A percentile compares a stretch with the other conserved stretches of the same genome.
These are phyloP conservation scores for Vicugna pacos DNA, from an alignment of 2,113 vertebrate species.

Conservation along the genomic window DNA sequence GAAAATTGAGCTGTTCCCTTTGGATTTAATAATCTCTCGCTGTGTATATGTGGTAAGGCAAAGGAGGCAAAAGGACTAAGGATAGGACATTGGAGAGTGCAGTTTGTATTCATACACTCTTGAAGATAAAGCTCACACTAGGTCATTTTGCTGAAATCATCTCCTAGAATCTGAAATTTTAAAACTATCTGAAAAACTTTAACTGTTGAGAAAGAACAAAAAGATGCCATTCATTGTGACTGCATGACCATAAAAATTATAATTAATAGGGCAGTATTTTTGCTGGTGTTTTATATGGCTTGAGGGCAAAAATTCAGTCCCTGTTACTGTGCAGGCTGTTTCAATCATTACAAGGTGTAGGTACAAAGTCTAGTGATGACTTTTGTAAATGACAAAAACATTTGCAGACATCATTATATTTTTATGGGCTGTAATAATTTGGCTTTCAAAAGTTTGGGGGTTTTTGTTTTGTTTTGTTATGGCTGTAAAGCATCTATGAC, in stretches of 20 bases:
- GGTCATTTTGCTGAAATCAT: background rate
- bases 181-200: conserved; percentile 43
- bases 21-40: background rate
- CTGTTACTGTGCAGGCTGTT: background rate
- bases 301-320: conserved; percentile 7
- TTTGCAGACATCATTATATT: background rate
- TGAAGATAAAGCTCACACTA: background rate
- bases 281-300: conserved; percentile 35
- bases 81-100: background rate
- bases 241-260: conserved; percentile 1
- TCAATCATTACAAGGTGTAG: background rate
- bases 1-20: conserved; percentile 24
- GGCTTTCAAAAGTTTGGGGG: background rate
- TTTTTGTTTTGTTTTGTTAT: background rate
- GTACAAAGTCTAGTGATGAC: background rate
- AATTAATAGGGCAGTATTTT: conserved; percentile 38
- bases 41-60: background rate
- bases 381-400: conserved; percentile 29
- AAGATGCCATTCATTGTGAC: background rate
- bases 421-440: background rate
- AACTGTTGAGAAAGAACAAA: background rate
- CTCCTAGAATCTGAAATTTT: conserved; percentile 31
- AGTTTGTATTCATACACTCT: background rate
- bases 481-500: background rate
- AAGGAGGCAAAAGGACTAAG: background rate